Base-by-base conservation (phyloP, 1,140 invertebrate genomes). In the Drosophila ananassae region DNA sequence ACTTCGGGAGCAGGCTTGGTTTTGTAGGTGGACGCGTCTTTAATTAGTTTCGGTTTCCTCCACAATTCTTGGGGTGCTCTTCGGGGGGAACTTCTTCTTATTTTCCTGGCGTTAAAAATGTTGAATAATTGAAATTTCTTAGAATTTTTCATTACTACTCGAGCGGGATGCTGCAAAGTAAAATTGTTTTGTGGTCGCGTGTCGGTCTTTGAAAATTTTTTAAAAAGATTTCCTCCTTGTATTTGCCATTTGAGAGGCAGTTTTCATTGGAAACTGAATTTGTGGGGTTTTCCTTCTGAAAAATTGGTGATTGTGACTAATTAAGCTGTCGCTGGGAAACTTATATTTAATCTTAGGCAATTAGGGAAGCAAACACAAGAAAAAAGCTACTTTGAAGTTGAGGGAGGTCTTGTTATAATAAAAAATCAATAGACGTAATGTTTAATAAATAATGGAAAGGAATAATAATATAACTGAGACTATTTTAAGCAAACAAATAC, bases 81-180 rank as follows among this genome's bases (percentile, higher is more conserved):
- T 28, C 25, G 25, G 25, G 4, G 46, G 46, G 30, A 53, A 50
- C 68, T 63, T 62, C 39, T 50, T 57, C 78, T 61, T 73, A 81
- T 82, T 87, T 87, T 64, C 82, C 64, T 82, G 82, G 82, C 82
- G 82, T 87, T 89, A 87, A 89, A 89, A 89, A 87, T 87, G 79
- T 87, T 87, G 83, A 87, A 87, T 87, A 87, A 89, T 87, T 89
- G 81, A 89, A 87, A 87, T 83, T 87, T 87, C 83, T 73, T 47
- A 51, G 83, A 87, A 87, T 79, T 87, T 69, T 89, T 76, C 77
- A 84, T 83, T 74, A 63, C 74, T 87, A 72, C 48, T 77, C 59
- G 57, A 46, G 51, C 57, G 55, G 34, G 37, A 39, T 55, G 37
- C 8, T 21, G 50, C 67, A 60, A 25, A 63, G 73, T 48, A 58